Evolutionary conservation across 1,140 invertebrate genomes (phyloP), one percentile per base, ranked within the genome.

Genomic region (Euwallacea similis): DNA sequence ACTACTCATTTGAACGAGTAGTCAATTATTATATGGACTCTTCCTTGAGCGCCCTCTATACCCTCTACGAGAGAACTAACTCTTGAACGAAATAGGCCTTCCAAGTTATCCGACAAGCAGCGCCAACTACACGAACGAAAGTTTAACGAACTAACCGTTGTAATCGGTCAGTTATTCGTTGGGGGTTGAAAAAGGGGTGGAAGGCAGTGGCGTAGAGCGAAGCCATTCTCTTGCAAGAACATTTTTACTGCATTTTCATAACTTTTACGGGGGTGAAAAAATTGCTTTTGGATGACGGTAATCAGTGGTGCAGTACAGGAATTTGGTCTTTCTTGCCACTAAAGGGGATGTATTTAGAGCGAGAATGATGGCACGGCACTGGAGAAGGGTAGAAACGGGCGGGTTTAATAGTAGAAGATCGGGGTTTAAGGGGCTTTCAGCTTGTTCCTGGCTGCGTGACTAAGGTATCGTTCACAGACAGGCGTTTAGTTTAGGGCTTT

Each of bases 91-190:
- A 59, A 59, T 10, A 46, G 60, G 47, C 60, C 65, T 62, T 60
- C 62, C 66, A 42, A 21, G 71, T 43, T 44, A 61, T 61, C 74
- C 75, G 66, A 60, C 60, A 75, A 66, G 71, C 75, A 76, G 75
- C 75, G 75, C 75, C 75, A 75, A 74, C 59, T 59, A 71, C 59
- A 50, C 68, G 44, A 61, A 33, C 55, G 47, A 53, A 69, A 61
- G 41, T 69, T 69, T 60, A 15, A 60, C 67, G 58, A 69, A 69
- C 67, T 60, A 69, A 6, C 42, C 8, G 21, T 33, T 10, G 33
- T 44, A 68, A 58, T 41, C 47, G 50, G 21, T 11, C 21, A 53
- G 63, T 50, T 42, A 55, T 42, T 66, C 47, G 33, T n/a, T 16
- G 10, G 21, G 50, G 50, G 16, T 56, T 9, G 10, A 56, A 56